Conservation (phyloP, 2,888 invertebrate species). For the Synergus japonicus region DNA sequence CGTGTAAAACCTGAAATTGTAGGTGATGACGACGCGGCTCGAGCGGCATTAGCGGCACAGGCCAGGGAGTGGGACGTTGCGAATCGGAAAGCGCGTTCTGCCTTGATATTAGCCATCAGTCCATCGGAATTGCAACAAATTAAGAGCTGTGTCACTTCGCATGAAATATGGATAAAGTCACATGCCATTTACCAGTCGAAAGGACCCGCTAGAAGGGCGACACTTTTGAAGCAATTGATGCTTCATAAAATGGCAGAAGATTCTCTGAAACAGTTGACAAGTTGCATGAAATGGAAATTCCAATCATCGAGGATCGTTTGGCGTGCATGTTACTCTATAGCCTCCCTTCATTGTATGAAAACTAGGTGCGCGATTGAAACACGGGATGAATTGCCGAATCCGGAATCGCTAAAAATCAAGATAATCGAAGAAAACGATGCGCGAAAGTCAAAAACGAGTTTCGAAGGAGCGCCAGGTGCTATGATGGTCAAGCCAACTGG, state of each 20-base stretch:
- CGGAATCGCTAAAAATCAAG: constrained; percentile 28
- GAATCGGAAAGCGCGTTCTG: constrained; percentile 13
- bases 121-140: constrained; percentile 27
- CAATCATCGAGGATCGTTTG: constrained; percentile 4
- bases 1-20: background rate
- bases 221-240: constrained; percentile 44
- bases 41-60: background rate
- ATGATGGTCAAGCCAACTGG: background rate
- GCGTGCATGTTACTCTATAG: constrained; percentile 43
- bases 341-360: constrained; percentile 41
- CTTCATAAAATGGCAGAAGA: background rate
- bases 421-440: background rate
- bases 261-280: too few relatives aligned
- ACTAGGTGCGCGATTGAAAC: constrained; percentile 46
- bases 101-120: background rate
- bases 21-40: background rate
- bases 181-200: constrained; percentile 36
- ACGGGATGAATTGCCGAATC: constrained; percentile 7
- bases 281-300: constrained; percentile 41
- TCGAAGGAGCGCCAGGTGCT: background rate
- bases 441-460: background rate
- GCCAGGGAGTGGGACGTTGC: constrained; percentile 5
- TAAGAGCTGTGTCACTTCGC: constrained; percentile 29
- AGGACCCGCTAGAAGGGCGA: constrained; percentile 31
- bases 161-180: constrained; percentile 41